Base-by-base conservation (phyloP, 1,140 invertebrate species). In the Drosophila busckii region DNA sequence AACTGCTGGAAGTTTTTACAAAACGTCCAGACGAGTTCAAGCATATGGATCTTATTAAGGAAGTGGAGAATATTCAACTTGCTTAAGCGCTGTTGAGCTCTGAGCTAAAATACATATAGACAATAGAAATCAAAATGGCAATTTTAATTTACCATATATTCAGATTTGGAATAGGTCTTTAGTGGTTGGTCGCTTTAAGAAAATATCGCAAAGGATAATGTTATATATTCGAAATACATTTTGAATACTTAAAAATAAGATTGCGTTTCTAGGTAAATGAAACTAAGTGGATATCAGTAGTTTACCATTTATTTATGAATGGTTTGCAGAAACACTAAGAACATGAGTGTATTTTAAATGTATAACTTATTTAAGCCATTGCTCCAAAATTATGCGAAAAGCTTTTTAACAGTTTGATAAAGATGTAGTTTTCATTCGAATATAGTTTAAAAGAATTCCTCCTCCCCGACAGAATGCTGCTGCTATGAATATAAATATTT, bases 21-120 rank as follows among this genome's bases (percentile, higher is more conserved):
- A 88, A 90, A 20, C 89, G 87, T 23, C 94, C 95, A 3, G 90
- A 94, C 73, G 88, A 90, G 28, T 97, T 97, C 80, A 93, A 94
- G 64, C 93, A 96, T 69, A 94, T 92, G 91, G 93, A 96, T 85
- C 89, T 97, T 7, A 92, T 97, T 55, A 88, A 90, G 38, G 92
- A 96, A 78, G 89, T 97, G 58, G 94, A 96, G 91, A 93, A 90
- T 76, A 90, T 94, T 53, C 89, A 89, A 53, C 61, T 91, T 44
- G 86, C 35, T 42, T 85, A 89, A 54, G 1, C 4, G 60, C 28
- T 23, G 20, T 7, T 19, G 37, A 29, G 5, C 31, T 38, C 54
- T n/a, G 22, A 37, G 12, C 46, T 38, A 53, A 41, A 70, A 58
- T 32, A 40, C 15, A 53, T 61, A 35, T 34, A 41, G 20, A 49